These are phyloP conservation scores for Leptopilina clavipes DNA, from an alignment of 1,140 invertebrate species.

Conservation along the genomic window DNA sequence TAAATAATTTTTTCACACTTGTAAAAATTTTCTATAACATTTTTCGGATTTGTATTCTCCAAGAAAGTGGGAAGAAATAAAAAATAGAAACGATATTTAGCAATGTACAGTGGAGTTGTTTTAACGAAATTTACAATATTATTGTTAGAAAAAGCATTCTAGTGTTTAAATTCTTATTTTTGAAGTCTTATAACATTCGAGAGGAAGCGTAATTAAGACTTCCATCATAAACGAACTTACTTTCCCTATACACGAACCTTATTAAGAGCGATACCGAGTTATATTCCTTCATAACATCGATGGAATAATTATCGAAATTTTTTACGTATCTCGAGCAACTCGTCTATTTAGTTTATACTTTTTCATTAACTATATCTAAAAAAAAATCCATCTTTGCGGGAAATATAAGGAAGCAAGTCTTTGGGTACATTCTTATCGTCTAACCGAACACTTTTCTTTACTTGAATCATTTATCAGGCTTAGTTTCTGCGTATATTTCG, in stretches of 20 bases:
- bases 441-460: slow-evolving; percentile 21
- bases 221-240: slow-evolving; percentile 48
- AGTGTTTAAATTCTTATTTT: slow-evolving; percentile 41
- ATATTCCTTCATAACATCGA: slow-evolving; percentile 35
- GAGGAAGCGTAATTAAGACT: slow-evolving; percentile 49
- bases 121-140: slow-evolving; percentile 64
- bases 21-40: no score
- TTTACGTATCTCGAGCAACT: slow-evolving; percentile 2
- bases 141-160: slow-evolving; percentile 54
- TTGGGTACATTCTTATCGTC: slow-evolving; percentile 30
- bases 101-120: slow-evolving; percentile 53
- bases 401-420: slow-evolving; percentile 33
- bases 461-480: not conserved
- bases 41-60: not conserved
- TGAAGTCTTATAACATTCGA: slow-evolving; percentile 53
- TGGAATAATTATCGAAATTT: slow-evolving; percentile 41
- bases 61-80: not conserved
- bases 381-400: slow-evolving; percentile 22
- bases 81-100: slow-evolving; percentile 36
- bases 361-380: not conserved
- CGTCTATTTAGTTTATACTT: not conserved
- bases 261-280: slow-evolving; percentile 47
- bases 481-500: not conserved
- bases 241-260: slow-evolving; percentile 58
- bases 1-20: no score